Evolutionary conservation across 2,888 invertebrate genomes (phyloP), one percentile per base, ranked within the genome.

Genomic region (Aspidiotus rigidus): DNA sequence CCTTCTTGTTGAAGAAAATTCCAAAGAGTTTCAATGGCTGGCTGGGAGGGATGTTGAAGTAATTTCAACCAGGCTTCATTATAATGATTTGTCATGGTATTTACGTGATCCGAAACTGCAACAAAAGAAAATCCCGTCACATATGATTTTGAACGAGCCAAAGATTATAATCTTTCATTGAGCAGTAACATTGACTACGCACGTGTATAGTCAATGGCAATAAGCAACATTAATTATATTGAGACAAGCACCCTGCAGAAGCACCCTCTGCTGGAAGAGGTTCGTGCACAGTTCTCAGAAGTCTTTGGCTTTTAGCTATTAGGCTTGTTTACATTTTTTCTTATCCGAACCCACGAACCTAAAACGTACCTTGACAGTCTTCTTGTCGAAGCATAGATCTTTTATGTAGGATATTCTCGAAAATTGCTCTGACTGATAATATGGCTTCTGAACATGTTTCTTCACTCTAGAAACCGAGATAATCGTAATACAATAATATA

Each of bases 1-100:
- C 88, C 88, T 79, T 92, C 91, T 69, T 82, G 82, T 57, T 84
- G 82, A 74, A 92, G 79, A 69, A 91, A 78, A 75, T 87, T 87
- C 83, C 90, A 85, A 62, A 86, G 82, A 0, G 88, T 86, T 2
- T 86, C 83, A 6, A 92, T 79, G 0, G 88, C 87, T 78, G 85
- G 84, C 7, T 59, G 57, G 15, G 44, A 54, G 17, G 17, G 15
- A 7, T 40, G 42, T 64, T 64, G 16, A n/a, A 41, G 15, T 64
- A 64, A 57, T 57, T 64, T 64, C n/a, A 57, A 42, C 64, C 64
- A 64, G 0, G 56, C 56, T 11, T 15, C 11, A 15, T 64, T 44
- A 28, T 64, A 64, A 9, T 40, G 42, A 17, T 42, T 39, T 64
- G 44, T 16, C 56, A 64, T 56, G 44, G 44, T 17, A 13, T 56